These are phyloP conservation scores for Xanthia togata DNA, from an alignment of 2,888 invertebrate genomes.

Conservation along the genomic window DNA sequence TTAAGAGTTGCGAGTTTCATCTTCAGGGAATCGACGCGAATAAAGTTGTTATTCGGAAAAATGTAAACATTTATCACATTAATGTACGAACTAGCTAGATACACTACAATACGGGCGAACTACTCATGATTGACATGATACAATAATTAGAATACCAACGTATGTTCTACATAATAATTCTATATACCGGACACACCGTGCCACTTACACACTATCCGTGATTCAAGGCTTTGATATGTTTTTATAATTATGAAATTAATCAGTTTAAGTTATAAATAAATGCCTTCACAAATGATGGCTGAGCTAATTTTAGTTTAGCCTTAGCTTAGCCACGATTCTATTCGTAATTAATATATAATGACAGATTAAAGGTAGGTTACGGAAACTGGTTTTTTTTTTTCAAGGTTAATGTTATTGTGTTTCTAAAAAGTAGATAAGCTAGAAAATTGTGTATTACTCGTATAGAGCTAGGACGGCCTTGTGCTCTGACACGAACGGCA, in stretches of 20 bases:
- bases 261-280: slow-evolving; percentile 52
- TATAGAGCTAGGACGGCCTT: slow-evolving; percentile 21
- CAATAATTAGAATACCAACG: not conserved
- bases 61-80: not conserved
- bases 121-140: not conserved
- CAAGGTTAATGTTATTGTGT: slow-evolving; percentile 35
- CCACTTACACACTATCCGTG: slow-evolving; percentile 45
- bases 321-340: slow-evolving; percentile 10
- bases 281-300: slow-evolving; percentile 29
- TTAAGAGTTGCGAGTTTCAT: not conserved
- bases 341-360: slow-evolving; percentile 28
- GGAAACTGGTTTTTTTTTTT: slow-evolving; percentile 25
- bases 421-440: slow-evolving; percentile 1
- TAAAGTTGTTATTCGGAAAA: too few relatives aligned
- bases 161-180: slow-evolving; percentile 26
- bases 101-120: not conserved
- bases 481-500: not conserved
- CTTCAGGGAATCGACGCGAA: not conserved
- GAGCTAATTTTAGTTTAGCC: slow-evolving; percentile 19
- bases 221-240: slow-evolving; percentile 43
- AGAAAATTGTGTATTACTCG: slow-evolving; percentile 19
- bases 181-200: slow-evolving; percentile 36
- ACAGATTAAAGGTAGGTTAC: slow-evolving; percentile 9
- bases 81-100: not conserved
- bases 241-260: slow-evolving; percentile 43